phyloP scores from a whole-genome alignment of 2,797 vertebrate species.

The Eutrigla gurnardus region DNA sequence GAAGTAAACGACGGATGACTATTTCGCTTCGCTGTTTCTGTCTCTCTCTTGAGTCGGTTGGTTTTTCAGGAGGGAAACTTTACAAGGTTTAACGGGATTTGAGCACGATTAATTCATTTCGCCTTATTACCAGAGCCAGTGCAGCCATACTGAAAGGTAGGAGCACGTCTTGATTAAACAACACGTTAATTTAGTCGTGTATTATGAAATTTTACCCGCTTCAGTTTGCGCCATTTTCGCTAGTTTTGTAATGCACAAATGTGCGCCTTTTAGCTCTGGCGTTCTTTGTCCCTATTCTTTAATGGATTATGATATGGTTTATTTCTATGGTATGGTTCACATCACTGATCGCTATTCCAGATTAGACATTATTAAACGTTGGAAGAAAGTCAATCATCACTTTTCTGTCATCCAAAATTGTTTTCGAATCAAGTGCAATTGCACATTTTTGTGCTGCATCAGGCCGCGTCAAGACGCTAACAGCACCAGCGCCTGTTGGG shows the following conservation, averaged over 20 bases:
- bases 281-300: slow-evolving; percentile 85
- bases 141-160: slow-evolving; percentile 78
- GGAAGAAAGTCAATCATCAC: not conserved
- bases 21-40: slow-evolving; percentile 40
- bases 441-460: slow-evolving; percentile 82
- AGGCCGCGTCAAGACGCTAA: slow-evolving; percentile 79
- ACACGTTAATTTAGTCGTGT: slow-evolving; percentile 48
- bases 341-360: not conserved
- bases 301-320: slow-evolving; percentile 49
- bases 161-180: slow-evolving; percentile 20
- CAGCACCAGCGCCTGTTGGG: slow-evolving; percentile 70
- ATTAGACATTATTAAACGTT: not conserved
- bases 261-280: slow-evolving; percentile 79
- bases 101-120: slow-evolving; percentile 74
- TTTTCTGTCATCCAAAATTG: slow-evolving; percentile 37
- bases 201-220: slow-evolving; percentile 70
- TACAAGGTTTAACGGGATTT: slow-evolving; percentile 85
- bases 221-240: slow-evolving; percentile 84
- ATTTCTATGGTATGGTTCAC: not conserved
- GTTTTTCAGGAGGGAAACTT: slow-evolving; percentile 91
- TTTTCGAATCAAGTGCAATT: slow-evolving; percentile 73
- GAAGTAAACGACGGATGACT: slow-evolving; percentile 61
- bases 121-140: slow-evolving; percentile 71
- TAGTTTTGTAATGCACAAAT: slow-evolving; percentile 83
- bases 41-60: slow-evolving; percentile 81